A percentile compares a stretch with the other conserved stretches of the same genome.
Conservation (phyloP, 1,140 invertebrate species). For the Halictus rubicundus region DNA sequence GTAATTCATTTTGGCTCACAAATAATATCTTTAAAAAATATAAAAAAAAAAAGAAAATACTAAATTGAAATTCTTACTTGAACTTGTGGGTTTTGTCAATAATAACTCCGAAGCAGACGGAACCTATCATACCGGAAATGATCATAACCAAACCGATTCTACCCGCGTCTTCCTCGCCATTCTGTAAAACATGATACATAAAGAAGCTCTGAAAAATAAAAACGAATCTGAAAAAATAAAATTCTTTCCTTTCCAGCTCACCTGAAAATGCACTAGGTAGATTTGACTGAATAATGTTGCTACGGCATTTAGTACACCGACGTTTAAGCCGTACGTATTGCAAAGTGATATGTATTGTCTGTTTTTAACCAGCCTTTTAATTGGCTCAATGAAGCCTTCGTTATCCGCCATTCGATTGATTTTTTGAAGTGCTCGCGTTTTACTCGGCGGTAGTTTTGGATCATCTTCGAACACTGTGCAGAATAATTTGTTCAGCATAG, state of each 20-base stretch:
- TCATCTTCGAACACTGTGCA: slow-evolving; percentile 83
- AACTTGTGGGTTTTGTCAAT: slow-evolving; percentile 85
- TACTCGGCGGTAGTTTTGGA: slow-evolving; percentile 83
- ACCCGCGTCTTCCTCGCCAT: slow-evolving; percentile 83
- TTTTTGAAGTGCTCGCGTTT: slow-evolving; percentile 79
- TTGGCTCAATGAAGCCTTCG: slow-evolving; percentile 60
- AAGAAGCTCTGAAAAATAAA: not conserved
- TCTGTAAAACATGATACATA: slow-evolving; percentile 71
- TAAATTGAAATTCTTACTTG: slow-evolving; percentile 76
- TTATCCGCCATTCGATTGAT: slow-evolving; percentile 49
- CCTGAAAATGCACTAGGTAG: slow-evolving; percentile 83
- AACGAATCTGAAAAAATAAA: too few relatives aligned
- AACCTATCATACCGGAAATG: slow-evolving; percentile 85
- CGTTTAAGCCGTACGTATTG: slow-evolving; percentile 85
- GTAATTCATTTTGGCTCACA: too few relatives aligned
- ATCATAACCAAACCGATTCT: slow-evolving; percentile 87
- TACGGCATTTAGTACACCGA: slow-evolving; percentile 87
- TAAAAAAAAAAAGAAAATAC: not conserved
- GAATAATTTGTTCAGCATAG: slow-evolving; percentile 39
- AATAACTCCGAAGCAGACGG: slow-evolving; percentile 85
- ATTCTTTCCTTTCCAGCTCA: slow-evolving; percentile 68
- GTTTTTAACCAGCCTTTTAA: slow-evolving; percentile 81
- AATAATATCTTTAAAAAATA: not conserved
- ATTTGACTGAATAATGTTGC: slow-evolving; percentile 86
- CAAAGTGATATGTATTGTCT: slow-evolving; percentile 83